Evolutionary conservation across 2,888 invertebrate genomes (phyloP).

Genomic region (Drosophila mercatorum): DNA sequence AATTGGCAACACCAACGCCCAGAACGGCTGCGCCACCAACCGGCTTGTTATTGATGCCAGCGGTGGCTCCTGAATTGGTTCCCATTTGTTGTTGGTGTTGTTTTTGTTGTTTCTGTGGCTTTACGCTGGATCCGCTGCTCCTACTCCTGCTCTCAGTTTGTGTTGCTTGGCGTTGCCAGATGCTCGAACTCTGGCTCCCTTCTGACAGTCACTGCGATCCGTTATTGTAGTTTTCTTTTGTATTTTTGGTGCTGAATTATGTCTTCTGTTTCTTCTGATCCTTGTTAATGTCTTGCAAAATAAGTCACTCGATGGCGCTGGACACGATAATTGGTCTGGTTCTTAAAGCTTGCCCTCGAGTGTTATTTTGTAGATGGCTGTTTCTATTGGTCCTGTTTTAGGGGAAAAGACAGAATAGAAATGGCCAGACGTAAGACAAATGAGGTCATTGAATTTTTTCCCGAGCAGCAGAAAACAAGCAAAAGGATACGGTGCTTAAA

Average conservation of each 20-base stretch:
- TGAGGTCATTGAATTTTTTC: slow-evolving; percentile 79
- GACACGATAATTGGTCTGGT: slow-evolving; percentile 37
- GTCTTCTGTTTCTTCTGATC: neutral
- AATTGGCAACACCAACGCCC: slow-evolving; percentile 73
- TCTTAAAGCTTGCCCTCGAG: slow-evolving; percentile 51
- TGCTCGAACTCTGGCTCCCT: slow-evolving; percentile 31
- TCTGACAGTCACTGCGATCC: slow-evolving; percentile 28
- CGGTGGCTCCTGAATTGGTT: slow-evolving; percentile 86
- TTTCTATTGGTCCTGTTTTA: slow-evolving; percentile 49
- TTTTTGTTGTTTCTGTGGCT: slow-evolving; percentile 54
- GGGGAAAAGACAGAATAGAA: slow-evolving; percentile 55
- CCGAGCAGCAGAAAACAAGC: slow-evolving; percentile 41
- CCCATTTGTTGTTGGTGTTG: slow-evolving; percentile 79
- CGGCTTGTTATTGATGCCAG: slow-evolving; percentile 85
- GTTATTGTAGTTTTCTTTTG: slow-evolving; percentile 7
- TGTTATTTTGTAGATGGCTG: slow-evolving; percentile 40
- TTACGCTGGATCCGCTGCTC: slow-evolving; percentile 23
- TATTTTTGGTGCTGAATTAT: slow-evolving; percentile 1
- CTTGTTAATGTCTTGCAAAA: slow-evolving; percentile 17
- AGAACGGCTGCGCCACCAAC: slow-evolving; percentile 77
- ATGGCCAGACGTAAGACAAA: slow-evolving; percentile 71
- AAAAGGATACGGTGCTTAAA: slow-evolving; percentile 49
- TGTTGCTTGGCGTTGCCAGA: slow-evolving; percentile 39
- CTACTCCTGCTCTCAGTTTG: slow-evolving; percentile 28
- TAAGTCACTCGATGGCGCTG: slow-evolving; percentile 51